phyloP scores from a whole-genome alignment of 2,888 invertebrate genomes.

The Tetragonula carbonaria region DNA sequence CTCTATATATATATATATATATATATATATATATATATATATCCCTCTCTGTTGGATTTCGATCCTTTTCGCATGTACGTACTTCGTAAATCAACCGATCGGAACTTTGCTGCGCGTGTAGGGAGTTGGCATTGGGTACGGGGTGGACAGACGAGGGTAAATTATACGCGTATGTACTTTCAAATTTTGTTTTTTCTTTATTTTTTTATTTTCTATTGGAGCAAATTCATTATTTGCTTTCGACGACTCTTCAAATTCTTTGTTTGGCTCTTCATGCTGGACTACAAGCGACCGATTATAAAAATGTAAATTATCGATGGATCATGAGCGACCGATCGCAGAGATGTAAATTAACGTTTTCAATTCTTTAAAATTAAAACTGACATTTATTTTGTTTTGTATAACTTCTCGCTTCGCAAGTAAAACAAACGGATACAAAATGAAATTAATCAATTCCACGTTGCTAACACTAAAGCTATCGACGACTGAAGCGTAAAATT shows the following conservation, averaged over 20 bases:
- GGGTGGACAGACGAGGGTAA: background rate
- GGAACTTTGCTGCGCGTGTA: constrained; percentile 49
- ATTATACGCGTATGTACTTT: background rate
- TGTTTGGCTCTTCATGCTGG: too few species aligned
- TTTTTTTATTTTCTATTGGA: too few species aligned
- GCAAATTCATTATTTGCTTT: too few species aligned
- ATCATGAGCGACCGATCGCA: too few species aligned
- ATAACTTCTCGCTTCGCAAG: background rate
- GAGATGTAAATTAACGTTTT: too few species aligned
- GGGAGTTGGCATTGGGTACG: background rate
- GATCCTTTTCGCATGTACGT: constrained; percentile 24
- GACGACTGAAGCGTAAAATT: background rate
- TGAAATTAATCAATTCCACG: background rate
- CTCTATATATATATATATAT: too few species aligned
- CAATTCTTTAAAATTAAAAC: too few species aligned
- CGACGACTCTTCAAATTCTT: too few species aligned
- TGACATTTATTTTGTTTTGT: background rate
- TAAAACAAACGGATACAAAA: background rate
- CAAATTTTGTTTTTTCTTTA: background rate
- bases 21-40: too few species aligned
- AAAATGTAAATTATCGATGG: too few species aligned
- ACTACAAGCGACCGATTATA: too few species aligned
- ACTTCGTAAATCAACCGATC: constrained; percentile 64
- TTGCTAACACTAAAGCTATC: background rate
- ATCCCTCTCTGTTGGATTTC: background rate